Percentiles rank a stretch among this genome's conserved stretches.
Conservation (phyloP, 2,797 vertebrate species). For the Microctenopoma steveboyesi region DNA sequence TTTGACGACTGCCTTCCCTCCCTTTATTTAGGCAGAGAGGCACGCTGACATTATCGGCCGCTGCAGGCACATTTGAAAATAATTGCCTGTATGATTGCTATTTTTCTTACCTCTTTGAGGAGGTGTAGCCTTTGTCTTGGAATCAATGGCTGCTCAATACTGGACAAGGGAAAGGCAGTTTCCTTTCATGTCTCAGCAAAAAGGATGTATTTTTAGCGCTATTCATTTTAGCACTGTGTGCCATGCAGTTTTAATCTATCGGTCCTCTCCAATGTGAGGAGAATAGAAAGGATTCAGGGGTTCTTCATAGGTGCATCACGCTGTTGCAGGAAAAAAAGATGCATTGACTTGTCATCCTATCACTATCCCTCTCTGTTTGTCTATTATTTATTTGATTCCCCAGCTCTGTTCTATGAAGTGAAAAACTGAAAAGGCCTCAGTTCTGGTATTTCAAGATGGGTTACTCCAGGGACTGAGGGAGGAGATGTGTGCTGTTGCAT, state of each 20-base stretch:
- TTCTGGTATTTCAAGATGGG: slow-evolving; percentile 77
- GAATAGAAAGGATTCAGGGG: slow-evolving; percentile 77
- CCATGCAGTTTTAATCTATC: slow-evolving; percentile 83
- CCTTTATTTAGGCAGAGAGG: slow-evolving; percentile 81
- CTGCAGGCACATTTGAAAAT: slow-evolving; percentile 86
- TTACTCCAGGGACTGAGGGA: slow-evolving; percentile 58
- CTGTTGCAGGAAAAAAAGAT: slow-evolving; percentile 73
- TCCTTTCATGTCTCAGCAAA: slow-evolving; percentile 82
- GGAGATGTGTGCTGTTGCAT: slow-evolving; percentile 49
- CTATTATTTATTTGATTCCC: slow-evolving; percentile 81
- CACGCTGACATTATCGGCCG: slow-evolving; percentile 83
- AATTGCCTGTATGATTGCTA: slow-evolving; percentile 86
- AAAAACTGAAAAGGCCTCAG: slow-evolving; percentile 77
- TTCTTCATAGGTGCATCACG: slow-evolving; percentile 72
- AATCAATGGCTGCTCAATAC: slow-evolving; percentile 85
- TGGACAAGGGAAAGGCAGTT: slow-evolving; percentile 84
- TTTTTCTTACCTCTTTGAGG: slow-evolving; percentile 86
- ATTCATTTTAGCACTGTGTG: slow-evolving; percentile 81
- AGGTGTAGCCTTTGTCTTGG: slow-evolving; percentile 85
- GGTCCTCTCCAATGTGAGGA: slow-evolving; percentile 69
- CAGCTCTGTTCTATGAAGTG: slow-evolving; percentile 74
- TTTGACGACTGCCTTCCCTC: slow-evolving; percentile 74
- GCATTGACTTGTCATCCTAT: slow-evolving; percentile 80
- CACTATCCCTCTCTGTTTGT: slow-evolving; percentile 76
- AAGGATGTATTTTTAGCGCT: slow-evolving; percentile 84